Conservation (phyloP, 2,888 invertebrate genomes). For the Nemotelus pantherinus region DNA sequence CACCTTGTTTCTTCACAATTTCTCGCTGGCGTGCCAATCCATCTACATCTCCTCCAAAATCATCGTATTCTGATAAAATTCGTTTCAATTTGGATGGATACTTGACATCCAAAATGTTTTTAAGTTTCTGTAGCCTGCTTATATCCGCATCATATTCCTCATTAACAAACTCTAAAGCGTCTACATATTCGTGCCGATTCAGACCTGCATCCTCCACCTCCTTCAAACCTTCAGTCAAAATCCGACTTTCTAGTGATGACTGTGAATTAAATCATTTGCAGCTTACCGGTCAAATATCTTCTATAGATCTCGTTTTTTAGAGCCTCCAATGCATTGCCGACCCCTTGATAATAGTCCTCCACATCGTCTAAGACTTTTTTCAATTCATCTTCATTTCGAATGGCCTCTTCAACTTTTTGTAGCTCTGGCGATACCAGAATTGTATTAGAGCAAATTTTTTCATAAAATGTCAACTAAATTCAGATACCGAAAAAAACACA, state of each 20-base stretch:
- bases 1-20: too few species aligned
- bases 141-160: background rate
- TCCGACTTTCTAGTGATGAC: too few species aligned
- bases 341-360: background rate
- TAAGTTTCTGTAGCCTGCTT: background rate
- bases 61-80: too few species aligned
- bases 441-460: too few species aligned
- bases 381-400: background rate
- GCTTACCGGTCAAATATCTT: background rate
- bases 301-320: background rate
- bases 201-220: background rate
- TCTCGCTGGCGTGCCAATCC: too few species aligned
- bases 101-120: too few species aligned
- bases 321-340: background rate
- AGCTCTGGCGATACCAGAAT: background rate
- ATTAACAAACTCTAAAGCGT: background rate
- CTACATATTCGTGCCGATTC: background rate
- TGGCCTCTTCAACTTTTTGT: background rate
- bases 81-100: too few species aligned
- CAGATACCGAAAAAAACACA: too few species aligned
- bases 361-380: background rate
- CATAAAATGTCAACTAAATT: too few species aligned
- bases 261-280: too few species aligned
- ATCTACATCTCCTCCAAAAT: too few species aligned
- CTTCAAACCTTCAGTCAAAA: background rate